Conservation (phyloP, 2,113 vertebrate species). For the Bubo bubo region DNA sequence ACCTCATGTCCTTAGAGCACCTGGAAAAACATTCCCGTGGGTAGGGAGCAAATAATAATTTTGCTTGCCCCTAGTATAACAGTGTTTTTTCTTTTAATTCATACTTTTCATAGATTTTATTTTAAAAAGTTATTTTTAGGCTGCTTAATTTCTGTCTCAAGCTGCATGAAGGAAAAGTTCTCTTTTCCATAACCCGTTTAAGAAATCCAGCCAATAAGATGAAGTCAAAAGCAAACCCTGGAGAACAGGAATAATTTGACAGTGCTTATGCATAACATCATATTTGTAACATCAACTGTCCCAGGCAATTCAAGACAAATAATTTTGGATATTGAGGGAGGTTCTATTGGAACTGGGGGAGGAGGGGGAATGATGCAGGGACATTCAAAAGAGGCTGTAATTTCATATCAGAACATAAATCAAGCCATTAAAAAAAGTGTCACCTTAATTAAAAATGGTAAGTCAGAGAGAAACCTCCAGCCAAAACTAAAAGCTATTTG, state of each 20-base stretch:
- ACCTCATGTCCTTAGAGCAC: background rate
- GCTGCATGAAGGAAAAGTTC: background rate
- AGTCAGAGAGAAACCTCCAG: background rate
- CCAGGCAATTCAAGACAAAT: background rate
- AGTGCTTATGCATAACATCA: background rate
- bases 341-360: background rate
- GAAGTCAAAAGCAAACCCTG: background rate
- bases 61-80: background rate
- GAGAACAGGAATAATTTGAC: background rate
- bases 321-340: background rate
- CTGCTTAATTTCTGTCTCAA: background rate
- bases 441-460: background rate
- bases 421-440: background rate
- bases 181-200: background rate
- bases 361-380: background rate
- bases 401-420: background rate
- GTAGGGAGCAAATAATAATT: background rate
- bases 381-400: background rate
- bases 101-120: background rate
- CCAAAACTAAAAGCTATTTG: background rate
- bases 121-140: background rate
- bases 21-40: background rate
- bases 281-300: background rate
- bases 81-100: background rate
- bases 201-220: background rate